Evolutionary conservation across 2,888 invertebrate species (phyloP).

Genomic region (Bruchidius siliquastri): DNA sequence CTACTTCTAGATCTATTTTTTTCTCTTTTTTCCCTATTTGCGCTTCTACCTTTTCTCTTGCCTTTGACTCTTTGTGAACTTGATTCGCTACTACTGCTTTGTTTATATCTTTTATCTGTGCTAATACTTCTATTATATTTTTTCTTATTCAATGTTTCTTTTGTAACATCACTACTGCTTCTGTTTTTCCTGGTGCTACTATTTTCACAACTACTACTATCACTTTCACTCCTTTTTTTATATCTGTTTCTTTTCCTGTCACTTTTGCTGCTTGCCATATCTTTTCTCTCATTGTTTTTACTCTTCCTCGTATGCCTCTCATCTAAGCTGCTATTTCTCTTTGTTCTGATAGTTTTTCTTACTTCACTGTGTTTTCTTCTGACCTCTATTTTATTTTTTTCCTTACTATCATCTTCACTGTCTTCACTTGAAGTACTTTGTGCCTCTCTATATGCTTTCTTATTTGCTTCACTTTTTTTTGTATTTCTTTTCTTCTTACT

Average conservation of each 20-base stretch:
- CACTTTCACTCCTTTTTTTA: conserved; percentile 19
- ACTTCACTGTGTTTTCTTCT: conserved; percentile 6
- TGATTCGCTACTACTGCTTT: neutral
- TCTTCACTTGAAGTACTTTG: conserved; percentile 8
- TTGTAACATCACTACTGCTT: neutral
- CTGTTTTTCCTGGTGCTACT: conserved; percentile 2
- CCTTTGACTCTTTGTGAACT: neutral
- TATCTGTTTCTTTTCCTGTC: conserved; percentile 9
- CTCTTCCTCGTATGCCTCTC: neutral
- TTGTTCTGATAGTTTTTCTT: conserved; percentile 4
- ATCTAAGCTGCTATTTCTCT: conserved; percentile 4
- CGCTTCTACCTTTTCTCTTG: conserved; percentile 7
- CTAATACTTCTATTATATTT: conserved; percentile 6
- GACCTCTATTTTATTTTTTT: conserved; percentile 14
- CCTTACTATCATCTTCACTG: conserved; percentile 27
- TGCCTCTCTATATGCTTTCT: neutral
- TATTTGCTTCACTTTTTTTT: conserved; percentile 3
- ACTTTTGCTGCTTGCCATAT: neutral
- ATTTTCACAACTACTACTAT: conserved; percentile 3
- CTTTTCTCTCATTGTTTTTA: neutral
- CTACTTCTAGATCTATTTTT: neutral
- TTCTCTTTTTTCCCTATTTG: conserved; percentile 5
- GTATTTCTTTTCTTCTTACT: conserved; percentile 5
- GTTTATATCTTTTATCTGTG: conserved; percentile 1
- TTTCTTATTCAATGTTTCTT: conserved; percentile 3